Percentiles rank a stretch among this genome's conserved stretches.
Evolutionary conservation across 1,140 invertebrate genomes (phyloP).

Genomic region (Pseudomyrmex pallidus): DNA sequence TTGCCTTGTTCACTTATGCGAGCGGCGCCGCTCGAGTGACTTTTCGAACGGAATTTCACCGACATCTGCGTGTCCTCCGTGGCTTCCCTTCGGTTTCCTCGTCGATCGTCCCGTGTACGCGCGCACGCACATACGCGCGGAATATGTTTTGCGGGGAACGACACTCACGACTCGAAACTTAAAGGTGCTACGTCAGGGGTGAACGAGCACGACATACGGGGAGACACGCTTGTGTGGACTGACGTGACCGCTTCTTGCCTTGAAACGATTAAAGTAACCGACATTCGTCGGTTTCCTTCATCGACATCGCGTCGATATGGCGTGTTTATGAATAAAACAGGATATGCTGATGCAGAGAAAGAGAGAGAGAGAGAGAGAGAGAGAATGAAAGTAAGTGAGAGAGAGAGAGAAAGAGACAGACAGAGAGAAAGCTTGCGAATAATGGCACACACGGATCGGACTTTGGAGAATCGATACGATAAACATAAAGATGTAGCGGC

Average conservation of each 20-base stretch:
- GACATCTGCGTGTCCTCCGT: slow-evolving; percentile 82
- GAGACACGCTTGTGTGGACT: slow-evolving; percentile 43
- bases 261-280: slow-evolving; percentile 30
- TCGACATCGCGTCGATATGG: slow-evolving; percentile 14
- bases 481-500: no score
- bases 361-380: not conserved
- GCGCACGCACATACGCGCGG: slow-evolving; percentile 62
- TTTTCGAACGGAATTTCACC: slow-evolving; percentile 84
- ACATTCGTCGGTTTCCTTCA: slow-evolving; percentile 15
- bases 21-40: slow-evolving; percentile 83
- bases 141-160: slow-evolving; percentile 50
- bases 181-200: slow-evolving; percentile 79
- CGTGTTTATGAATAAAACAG: slow-evolving; percentile 30
- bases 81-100: slow-evolving; percentile 78
- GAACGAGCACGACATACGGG: slow-evolving; percentile 82
- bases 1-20: slow-evolving; percentile 85
- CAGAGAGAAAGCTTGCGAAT: not conserved
- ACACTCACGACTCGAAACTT: slow-evolving; percentile 55
- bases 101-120: slow-evolving; percentile 67
- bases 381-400: not conserved
- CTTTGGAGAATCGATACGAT: no score
- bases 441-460: no score
- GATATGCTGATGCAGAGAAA: not conserved
- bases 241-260: slow-evolving; percentile 50
- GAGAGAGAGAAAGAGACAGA: no score